Conservation (phyloP, 1,140 invertebrate species). For the Scaptodrosophila lebanonensis region DNA sequence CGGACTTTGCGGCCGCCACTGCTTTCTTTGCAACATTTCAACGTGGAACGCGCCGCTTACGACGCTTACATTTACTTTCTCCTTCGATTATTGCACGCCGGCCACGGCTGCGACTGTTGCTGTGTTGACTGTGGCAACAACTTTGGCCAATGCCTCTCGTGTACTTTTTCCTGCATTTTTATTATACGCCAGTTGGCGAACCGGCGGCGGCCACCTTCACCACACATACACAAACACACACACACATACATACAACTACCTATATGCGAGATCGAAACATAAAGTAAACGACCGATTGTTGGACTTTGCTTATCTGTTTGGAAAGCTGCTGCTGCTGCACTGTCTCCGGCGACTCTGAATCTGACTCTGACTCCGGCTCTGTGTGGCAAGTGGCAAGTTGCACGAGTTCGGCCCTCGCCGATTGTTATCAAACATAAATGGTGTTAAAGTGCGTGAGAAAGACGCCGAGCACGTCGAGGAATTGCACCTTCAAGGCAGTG, state of each 20-base stretch:
- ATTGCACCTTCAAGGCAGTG: slow-evolving; percentile 11
- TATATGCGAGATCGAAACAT: too few relatives aligned
- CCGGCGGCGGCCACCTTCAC: slow-evolving; percentile 47
- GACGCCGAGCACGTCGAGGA: slow-evolving; percentile 27
- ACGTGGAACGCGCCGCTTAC: slow-evolving; percentile 37
- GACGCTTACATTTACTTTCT: slow-evolving; percentile 68
- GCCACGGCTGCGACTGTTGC: not conserved
- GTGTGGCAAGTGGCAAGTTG: slow-evolving; percentile 66
- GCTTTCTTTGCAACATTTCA: slow-evolving; percentile 71
- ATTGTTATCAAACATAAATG: slow-evolving; percentile 74
- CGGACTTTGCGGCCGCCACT: slow-evolving; percentile 37
- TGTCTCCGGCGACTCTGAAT: slow-evolving; percentile 22
- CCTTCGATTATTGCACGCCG: slow-evolving; percentile 42
- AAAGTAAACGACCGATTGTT: slow-evolving; percentile 21
- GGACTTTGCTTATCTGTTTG: slow-evolving; percentile 66
- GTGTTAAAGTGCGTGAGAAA: slow-evolving; percentile 74
- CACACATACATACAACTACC: too few relatives aligned
- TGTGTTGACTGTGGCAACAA: not conserved
- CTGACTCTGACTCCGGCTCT: not conserved
- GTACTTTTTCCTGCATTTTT: slow-evolving; percentile 69
- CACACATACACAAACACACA: too few relatives aligned
- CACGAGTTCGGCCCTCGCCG: slow-evolving; percentile 39
- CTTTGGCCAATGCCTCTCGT: too few relatives aligned
- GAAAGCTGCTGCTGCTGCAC: slow-evolving; percentile 49
- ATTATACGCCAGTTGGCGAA: slow-evolving; percentile 55